Conservation (phyloP, 2,113 vertebrate genomes). For the Pelusios castaneus region DNA sequence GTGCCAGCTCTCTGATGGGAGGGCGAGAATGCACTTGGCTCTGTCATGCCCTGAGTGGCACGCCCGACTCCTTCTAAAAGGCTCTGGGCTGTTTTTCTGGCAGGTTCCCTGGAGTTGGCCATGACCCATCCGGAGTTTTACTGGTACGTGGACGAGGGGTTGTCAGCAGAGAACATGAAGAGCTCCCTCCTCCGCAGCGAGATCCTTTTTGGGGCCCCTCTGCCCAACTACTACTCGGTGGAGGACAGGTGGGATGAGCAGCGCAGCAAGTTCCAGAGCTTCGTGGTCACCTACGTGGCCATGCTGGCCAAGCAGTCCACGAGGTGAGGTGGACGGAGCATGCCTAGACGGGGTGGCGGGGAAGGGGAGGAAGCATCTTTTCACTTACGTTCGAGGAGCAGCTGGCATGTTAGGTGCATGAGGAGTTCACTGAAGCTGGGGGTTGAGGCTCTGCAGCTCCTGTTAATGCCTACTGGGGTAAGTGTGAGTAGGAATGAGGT, state of each 20-base stretch:
- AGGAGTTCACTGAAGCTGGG: background rate
- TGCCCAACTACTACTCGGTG: conserved; percentile 91
- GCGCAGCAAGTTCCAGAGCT: conserved; percentile 89
- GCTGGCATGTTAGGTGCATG: background rate
- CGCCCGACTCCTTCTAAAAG: background rate
- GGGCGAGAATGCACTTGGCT: accelerated
- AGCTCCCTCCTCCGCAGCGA: conserved; percentile 93
- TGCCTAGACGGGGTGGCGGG: background rate
- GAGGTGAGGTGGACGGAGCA: conserved; percentile 76
- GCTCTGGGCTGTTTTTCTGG: accelerated
- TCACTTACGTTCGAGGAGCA: background rate
- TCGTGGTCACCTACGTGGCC: conserved; percentile 92
- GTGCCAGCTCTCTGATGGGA: background rate
- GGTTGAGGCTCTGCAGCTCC: accelerated
- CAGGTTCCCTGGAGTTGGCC: conserved; percentile 93
- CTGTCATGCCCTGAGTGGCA: background rate
- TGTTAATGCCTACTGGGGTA: background rate
- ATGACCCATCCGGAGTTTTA: conserved; percentile 98
- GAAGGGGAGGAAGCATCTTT: background rate
- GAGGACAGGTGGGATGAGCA: conserved; percentile 94
- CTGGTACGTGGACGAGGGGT: conserved; percentile 95
- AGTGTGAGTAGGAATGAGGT: background rate
- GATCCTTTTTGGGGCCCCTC: conserved; percentile 93
- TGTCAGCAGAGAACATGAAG: conserved; percentile 89
- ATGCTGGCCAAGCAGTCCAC: conserved; percentile 94